A percentile compares a stretch with the other conserved stretches of the same genome.
These are phyloP conservation scores for Cherax quadricarinatus DNA, from an alignment of 1,140 invertebrate genomes.

Conservation along the genomic window DNA sequence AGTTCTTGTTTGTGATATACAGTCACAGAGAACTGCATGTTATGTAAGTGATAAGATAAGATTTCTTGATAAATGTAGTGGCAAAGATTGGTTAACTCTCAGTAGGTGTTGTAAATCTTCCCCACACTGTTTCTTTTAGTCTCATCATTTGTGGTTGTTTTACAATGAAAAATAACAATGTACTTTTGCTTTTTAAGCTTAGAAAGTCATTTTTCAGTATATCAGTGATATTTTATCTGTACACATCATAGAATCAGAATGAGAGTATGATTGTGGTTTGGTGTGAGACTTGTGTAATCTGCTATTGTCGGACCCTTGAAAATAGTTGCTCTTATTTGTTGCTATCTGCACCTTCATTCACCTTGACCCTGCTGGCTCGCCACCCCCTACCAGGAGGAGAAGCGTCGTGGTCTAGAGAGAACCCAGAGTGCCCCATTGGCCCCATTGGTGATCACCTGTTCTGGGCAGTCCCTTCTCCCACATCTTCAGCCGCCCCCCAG, in stretches of 20 bases:
- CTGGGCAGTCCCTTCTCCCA: slow-evolving; percentile 50
- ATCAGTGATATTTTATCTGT: background rate
- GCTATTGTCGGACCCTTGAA: slow-evolving; percentile 43
- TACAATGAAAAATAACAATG: background rate
- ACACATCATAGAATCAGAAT: background rate
- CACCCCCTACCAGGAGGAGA: slow-evolving; percentile 59
- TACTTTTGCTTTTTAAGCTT: background rate
- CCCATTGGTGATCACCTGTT: slow-evolving; percentile 63
- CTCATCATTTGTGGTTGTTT: background rate
- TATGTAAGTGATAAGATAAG: slow-evolving; percentile 54
- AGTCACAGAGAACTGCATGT: background rate
- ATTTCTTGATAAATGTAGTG: background rate
- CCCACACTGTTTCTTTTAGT: background rate
- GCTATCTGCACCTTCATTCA: slow-evolving; percentile 64
- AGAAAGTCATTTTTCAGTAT: background rate
- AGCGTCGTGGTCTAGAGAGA: slow-evolving; percentile 58
- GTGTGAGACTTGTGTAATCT: background rate
- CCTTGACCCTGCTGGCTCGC: slow-evolving; percentile 22
- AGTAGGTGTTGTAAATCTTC: background rate
- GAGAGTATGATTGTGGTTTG: background rate
- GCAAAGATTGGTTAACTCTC: background rate
- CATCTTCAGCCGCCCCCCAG: slow-evolving; percentile 59
- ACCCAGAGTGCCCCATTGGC: slow-evolving; percentile 66
- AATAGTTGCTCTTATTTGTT: slow-evolving; percentile 64
- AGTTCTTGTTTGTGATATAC: background rate